phyloP scores from a whole-genome alignment of 2,113 vertebrate species.

The Campylomormyrus tamandua region DNA sequence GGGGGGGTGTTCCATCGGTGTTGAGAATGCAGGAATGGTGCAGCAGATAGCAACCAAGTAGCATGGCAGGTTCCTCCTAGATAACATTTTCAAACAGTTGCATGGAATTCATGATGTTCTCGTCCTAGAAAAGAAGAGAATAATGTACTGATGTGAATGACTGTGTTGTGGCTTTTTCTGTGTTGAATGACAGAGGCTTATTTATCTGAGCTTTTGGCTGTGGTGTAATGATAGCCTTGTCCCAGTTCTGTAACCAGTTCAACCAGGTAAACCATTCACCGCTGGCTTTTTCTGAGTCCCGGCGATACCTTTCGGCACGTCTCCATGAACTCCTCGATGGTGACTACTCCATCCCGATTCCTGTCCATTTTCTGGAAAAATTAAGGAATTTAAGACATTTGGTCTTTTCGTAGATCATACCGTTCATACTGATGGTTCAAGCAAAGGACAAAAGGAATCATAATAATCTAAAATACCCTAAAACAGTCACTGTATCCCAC shows the following conservation, averaged over 20 bases:
- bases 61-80: constrained; percentile 35
- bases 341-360: constrained; percentile 70
- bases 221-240: not conserved
- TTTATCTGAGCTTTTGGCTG: not conserved
- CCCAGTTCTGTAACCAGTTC: not conserved
- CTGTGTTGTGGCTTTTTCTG: not conserved
- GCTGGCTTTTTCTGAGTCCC: not conserved
- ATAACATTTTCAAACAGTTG: constrained; percentile 74
- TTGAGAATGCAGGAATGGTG: not conserved
- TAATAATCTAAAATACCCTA: not conserved
- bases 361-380: constrained; percentile 51
- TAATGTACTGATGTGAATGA: not conserved
- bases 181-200: not conserved
- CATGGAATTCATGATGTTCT: constrained; percentile 81
- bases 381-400: not conserved
- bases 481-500: not conserved
- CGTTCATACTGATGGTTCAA: not conserved
- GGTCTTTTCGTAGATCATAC: not conserved
- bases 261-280: not conserved
- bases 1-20: not conserved
- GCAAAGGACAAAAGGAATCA: not conserved
- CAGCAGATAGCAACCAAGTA: not conserved
- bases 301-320: constrained; percentile 67
- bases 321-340: constrained; percentile 72
- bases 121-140: constrained; percentile 52